Percentiles rank a stretch among this genome's conserved stretches.
phyloP scores from a whole-genome alignment of 2,888 invertebrate genomes.

The Odontothrips loti region DNA sequence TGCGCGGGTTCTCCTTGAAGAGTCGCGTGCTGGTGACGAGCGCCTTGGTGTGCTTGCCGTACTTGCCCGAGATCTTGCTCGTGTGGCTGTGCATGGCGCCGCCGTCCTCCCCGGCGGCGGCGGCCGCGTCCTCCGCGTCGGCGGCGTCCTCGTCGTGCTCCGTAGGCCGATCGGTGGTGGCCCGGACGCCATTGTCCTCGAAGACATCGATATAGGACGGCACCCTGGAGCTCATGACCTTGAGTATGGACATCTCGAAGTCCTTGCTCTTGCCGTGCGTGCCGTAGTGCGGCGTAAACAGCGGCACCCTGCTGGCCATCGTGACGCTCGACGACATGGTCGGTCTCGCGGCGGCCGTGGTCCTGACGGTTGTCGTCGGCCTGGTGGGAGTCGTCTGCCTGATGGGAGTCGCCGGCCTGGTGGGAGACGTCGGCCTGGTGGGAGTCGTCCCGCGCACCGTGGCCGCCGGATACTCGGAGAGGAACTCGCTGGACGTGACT shows the following conservation, averaged over 20 bases:
- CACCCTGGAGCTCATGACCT: conserved; percentile 8
- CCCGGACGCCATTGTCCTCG: conserved; percentile 2
- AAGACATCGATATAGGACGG: conserved; percentile 6
- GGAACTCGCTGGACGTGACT: background rate
- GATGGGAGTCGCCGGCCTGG: background rate
- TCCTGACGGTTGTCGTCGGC: conserved; percentile 11
- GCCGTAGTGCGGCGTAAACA: conserved; percentile 13
- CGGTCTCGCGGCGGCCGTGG: conserved; percentile 26
- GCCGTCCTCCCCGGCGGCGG: background rate
- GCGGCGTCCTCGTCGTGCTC: no score
- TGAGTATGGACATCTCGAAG: conserved; percentile 20
- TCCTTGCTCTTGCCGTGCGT: background rate
- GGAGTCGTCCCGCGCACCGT: conserved; percentile 1
- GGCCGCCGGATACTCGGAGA: background rate
- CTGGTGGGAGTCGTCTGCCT: background rate
- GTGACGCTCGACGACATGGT: background rate
- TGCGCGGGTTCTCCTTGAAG: background rate
- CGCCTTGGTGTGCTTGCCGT: conserved; percentile 5
- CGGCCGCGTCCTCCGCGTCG: background rate
- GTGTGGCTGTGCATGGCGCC: background rate
- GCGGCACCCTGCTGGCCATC: background rate
- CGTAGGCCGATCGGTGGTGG: background rate
- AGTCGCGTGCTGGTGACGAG: background rate
- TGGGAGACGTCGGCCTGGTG: background rate
- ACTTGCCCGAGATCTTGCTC: background rate